Conservation (phyloP, 2,797 vertebrate genomes). For the Nasua narica region DNA sequence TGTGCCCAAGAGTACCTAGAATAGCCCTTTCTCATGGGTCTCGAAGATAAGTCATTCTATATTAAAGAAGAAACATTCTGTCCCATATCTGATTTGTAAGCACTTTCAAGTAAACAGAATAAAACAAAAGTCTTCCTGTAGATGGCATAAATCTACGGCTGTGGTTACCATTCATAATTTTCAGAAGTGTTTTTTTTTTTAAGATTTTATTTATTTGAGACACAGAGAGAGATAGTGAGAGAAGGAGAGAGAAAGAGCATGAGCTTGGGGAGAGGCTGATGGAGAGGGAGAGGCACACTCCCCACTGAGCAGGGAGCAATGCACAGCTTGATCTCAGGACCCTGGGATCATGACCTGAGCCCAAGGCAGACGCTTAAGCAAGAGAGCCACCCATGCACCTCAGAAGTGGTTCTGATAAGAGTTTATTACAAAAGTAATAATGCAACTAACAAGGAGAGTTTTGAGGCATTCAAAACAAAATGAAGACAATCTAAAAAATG, state of each 20-base stretch:
- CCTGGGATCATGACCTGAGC: no score
- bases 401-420: background rate
- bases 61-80: background rate
- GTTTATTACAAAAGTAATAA: background rate
- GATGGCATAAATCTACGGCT: background rate
- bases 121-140: background rate
- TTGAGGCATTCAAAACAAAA: background rate
- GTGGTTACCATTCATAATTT: background rate
- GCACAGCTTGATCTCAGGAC: no score
- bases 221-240: no score
- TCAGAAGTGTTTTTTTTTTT: background rate
- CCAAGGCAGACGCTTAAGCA: no score
- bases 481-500: background rate
- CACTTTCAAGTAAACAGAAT: background rate
- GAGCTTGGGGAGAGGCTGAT: no score
- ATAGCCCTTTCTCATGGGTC: background rate
- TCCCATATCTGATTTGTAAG: background rate
- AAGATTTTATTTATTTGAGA: no score
- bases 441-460: background rate
- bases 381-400: no score
- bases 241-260: no score
- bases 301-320: no score
- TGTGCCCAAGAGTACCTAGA: background rate
- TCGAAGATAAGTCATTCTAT: background rate
- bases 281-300: no score